Conservation (phyloP, 2,113 vertebrate genomes). For the Ancistrus triradiatus region DNA sequence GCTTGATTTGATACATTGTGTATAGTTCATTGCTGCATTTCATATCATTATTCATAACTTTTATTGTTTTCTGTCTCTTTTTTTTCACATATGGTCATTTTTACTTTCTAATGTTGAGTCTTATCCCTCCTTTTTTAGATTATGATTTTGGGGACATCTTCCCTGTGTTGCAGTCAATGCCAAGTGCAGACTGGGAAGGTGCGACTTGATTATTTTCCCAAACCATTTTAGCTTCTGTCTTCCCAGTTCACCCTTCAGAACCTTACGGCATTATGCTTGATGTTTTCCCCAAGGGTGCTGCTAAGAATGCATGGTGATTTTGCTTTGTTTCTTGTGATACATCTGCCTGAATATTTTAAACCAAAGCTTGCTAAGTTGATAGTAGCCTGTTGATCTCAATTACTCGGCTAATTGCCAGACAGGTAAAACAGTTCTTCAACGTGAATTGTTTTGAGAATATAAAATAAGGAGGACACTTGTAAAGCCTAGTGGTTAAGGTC, state of each 20-base stretch:
- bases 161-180: slow-evolving; percentile 94
- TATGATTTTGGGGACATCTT: slow-evolving; percentile 99
- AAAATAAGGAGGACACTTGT: no score
- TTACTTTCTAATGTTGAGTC: slow-evolving; percentile 72
- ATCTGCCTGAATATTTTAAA: no score
- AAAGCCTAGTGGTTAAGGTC: no score
- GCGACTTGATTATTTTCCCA: slow-evolving; percentile 78
- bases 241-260: slow-evolving; percentile 54
- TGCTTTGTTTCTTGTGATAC: no score
- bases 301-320: no score
- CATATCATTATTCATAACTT: slow-evolving; percentile 16
- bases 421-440: no score
- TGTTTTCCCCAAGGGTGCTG: slow-evolving; percentile 43
- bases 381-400: no score
- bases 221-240: slow-evolving; percentile 27
- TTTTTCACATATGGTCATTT: slow-evolving; percentile 48
- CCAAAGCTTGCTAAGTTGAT: no score
- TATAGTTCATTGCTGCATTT: slow-evolving; percentile 27
- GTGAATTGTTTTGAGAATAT: no score
- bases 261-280: slow-evolving; percentile 73
- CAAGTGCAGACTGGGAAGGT: slow-evolving; percentile 99
- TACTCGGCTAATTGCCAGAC: no score
- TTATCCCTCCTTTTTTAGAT: slow-evolving; percentile 96
- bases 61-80: slow-evolving; percentile 12
- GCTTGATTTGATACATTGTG: no score